Percentiles rank a stretch among this genome's conserved stretches.
Conservation (phyloP, 2,113 vertebrate genomes). For the Pollachius pollachius region DNA sequence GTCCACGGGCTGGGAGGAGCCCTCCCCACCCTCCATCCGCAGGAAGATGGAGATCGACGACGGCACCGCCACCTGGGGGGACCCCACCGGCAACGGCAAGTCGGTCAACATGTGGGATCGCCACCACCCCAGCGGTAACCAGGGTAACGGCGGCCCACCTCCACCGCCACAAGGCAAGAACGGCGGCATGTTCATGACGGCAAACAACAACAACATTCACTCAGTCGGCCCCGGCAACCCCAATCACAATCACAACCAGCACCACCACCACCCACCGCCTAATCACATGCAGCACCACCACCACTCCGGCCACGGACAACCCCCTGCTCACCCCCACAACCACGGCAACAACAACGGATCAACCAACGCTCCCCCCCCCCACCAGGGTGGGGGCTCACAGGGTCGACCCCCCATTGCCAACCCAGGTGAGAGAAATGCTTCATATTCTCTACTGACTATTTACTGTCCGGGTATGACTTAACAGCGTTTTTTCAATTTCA, state of each 20-base stretch:
- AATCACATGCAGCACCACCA: conserved; percentile 68
- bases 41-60: conserved; percentile 99
- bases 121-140: conserved; percentile 85
- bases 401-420: conserved; percentile 85
- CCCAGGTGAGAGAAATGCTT: conserved; percentile 70
- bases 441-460: too few relatives aligned
- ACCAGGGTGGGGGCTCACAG: conserved; percentile 81
- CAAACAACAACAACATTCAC: conserved; percentile 64
- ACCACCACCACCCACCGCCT: conserved; percentile 41
- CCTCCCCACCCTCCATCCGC: conserved; percentile 92
- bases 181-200: conserved; percentile 49
- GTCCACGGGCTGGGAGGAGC: conserved; percentile 95
- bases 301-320: conserved; percentile 71
- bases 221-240: conserved; percentile 60
- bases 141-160: conserved; percentile 81
- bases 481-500: too few relatives aligned
- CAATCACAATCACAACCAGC: conserved; percentile 34
- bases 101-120: conserved; percentile 98
- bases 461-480: too few relatives aligned
- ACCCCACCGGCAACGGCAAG: conserved; percentile 87
- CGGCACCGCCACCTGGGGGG: conserved; percentile 97
- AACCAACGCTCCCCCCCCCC: conserved; percentile 78
- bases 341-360: conserved; percentile 78
- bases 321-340: conserved; percentile 73
- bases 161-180: conserved; percentile 86